These are phyloP conservation scores for Amiota communis DNA, from an alignment of 2,888 invertebrate genomes.

Conservation along the genomic window DNA sequence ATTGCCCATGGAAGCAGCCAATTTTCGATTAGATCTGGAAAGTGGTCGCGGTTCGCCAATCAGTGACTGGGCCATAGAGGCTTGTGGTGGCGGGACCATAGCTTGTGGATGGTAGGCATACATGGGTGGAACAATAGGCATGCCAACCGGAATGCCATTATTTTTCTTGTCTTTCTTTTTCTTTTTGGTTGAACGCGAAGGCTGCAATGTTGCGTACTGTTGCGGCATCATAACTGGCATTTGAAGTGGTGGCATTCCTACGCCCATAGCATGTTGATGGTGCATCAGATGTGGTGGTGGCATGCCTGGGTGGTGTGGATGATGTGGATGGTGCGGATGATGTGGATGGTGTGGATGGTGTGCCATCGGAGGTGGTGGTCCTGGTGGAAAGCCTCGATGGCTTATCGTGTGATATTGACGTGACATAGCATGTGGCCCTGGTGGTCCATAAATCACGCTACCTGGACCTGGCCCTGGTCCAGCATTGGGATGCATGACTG, in stretches of 20 bases:
- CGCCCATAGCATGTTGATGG: conserved; percentile 61
- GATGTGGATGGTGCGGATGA: conserved; percentile 58
- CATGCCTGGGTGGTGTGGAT: conserved; percentile 22
- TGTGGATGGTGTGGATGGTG: conserved; percentile 63
- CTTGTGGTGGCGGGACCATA: conserved; percentile 64
- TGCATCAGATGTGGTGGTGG: conserved; percentile 58
- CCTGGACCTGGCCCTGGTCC: conserved; percentile 49
- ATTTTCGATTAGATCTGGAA: conserved; percentile 75
- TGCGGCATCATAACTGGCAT: conserved; percentile 75
- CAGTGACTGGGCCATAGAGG: conserved; percentile 75
- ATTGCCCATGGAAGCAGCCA: conserved; percentile 81
- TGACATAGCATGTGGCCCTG: conserved; percentile 64
- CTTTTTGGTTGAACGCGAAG: conserved; percentile 77
- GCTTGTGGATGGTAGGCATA: conserved; percentile 73
- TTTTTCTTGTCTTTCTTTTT: conserved; percentile 73
- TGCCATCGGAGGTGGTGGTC: conserved; percentile 63
- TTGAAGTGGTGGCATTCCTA: conserved; percentile 70
- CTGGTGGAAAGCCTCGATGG: conserved; percentile 72
- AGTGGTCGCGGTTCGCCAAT: conserved; percentile 76
- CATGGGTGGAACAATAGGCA: conserved; percentile 75
- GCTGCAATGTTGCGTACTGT: conserved; percentile 79
- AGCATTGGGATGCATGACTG: conserved; percentile 58
- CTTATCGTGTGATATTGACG: conserved; percentile 75
- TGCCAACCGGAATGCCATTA: conserved; percentile 72
- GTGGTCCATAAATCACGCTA: conserved; percentile 74